phyloP scores from a whole-genome alignment of 2,797 vertebrate species.

The Bradypus variegatus region DNA sequence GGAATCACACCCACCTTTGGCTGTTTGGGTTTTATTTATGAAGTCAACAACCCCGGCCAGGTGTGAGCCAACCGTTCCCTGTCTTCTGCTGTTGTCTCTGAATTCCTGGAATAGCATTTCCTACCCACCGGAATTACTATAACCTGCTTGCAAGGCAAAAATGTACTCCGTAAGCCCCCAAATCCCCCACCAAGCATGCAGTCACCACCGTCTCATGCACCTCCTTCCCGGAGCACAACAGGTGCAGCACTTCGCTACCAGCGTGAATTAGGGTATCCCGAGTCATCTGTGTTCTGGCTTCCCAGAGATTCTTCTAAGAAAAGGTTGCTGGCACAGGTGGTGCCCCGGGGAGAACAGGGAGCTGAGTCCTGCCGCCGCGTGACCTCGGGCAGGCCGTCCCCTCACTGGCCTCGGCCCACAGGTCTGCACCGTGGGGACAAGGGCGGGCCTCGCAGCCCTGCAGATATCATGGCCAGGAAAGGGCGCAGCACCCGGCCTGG shows the following conservation, averaged over 20 bases:
- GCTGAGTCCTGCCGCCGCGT: fast-evolving
- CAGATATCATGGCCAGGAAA: fast-evolving
- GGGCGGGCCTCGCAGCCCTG: background rate
- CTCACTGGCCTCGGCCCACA: fast-evolving
- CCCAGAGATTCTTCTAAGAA: slow-evolving; percentile 8
- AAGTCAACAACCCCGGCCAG: background rate
- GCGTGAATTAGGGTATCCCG: background rate
- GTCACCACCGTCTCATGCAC: fast-evolving
- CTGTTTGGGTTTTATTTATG: background rate
- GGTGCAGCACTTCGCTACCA: background rate
- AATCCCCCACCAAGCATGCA: background rate
- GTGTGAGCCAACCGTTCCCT: background rate
- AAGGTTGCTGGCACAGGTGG: background rate
- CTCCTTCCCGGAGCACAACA: background rate
- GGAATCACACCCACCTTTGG: fast-evolving
- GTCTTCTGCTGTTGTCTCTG: background rate
- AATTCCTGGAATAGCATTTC: background rate
- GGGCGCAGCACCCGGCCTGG: fast-evolving
- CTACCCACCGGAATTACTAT: background rate
- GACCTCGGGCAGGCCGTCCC: background rate
- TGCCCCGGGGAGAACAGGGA: background rate
- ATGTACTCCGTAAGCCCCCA: background rate
- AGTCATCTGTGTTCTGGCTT: background rate
- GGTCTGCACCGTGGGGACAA: fast-evolving
- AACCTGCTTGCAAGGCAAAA: no score